These are phyloP conservation scores for Plebejus anna DNA, from an alignment of 2,888 invertebrate species.

Conservation along the genomic window DNA sequence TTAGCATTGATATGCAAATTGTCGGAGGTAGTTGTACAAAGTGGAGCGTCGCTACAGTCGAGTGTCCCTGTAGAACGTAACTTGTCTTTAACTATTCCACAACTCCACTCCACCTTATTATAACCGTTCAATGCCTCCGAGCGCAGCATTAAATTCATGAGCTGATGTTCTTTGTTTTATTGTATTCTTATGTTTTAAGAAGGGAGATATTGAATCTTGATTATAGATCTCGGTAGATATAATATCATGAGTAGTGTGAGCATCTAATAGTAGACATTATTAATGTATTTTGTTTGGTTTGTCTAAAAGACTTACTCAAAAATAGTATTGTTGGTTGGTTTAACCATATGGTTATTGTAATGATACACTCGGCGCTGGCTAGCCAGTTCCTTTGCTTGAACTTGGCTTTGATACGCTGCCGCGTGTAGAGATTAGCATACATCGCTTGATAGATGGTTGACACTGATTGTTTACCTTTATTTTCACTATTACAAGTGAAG, in stretches of 20 bases:
- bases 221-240: neutral
- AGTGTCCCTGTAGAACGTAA: conserved; percentile 25
- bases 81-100: conserved; percentile 20
- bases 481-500: no score
- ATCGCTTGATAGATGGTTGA: no score
- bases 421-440: no score
- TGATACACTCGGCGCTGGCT: no score
- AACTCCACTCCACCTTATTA: conserved; percentile 23
- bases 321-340: no score
- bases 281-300: no score
- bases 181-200: neutral
- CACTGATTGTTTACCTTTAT: no score
- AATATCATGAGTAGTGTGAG: neutral
- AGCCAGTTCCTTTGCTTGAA: no score
- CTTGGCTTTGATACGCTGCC: no score
- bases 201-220: neutral
- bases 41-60: conserved; percentile 22
- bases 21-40: conserved; percentile 27
- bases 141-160: conserved; percentile 3
- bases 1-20: conserved; percentile 29
- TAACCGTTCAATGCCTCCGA: conserved; percentile 27
- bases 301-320: no score
- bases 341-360: no score
- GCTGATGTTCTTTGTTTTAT: neutral
- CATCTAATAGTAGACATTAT: no score